A percentile compares a stretch with the other conserved stretches of the same genome.
Conservation (phyloP, 2,888 invertebrate species). For the Pecten maximus region DNA sequence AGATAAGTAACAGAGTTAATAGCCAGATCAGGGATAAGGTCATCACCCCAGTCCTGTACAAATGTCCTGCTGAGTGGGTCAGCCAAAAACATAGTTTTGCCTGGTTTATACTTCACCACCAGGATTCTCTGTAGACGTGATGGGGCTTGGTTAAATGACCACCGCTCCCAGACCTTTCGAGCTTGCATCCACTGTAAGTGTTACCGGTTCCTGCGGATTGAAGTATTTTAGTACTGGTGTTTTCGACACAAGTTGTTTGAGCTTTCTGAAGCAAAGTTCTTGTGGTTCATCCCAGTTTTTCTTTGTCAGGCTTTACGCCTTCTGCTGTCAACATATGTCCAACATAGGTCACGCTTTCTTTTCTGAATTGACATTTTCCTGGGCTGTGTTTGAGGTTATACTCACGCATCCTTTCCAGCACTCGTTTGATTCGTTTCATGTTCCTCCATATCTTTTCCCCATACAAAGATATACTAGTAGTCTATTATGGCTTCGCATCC, state of each 20-base stretch:
- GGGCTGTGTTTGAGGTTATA: slow-evolving; percentile 36
- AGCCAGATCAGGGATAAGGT: slow-evolving; percentile 42
- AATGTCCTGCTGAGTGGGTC: slow-evolving; percentile 53
- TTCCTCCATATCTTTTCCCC: slow-evolving; percentile 27
- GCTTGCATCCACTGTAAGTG: slow-evolving; percentile 52
- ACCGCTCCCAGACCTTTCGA: slow-evolving; percentile 52
- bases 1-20: slow-evolving; percentile 43
- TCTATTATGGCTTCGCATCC: slow-evolving; percentile 21
- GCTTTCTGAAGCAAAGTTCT: slow-evolving; percentile 55
- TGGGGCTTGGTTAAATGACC: slow-evolving; percentile 45
- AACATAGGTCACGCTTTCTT: slow-evolving; percentile 24
- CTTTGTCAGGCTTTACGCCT: slow-evolving; percentile 44
- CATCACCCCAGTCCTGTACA: slow-evolving; percentile 45
- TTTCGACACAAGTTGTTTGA: slow-evolving; percentile 53
- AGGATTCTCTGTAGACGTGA: slow-evolving; percentile 26
- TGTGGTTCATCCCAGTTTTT: slow-evolving; percentile 42
- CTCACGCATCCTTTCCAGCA: slow-evolving; percentile 17
- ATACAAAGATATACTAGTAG: slow-evolving; percentile 41
- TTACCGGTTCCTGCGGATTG: slow-evolving; percentile 48
- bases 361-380: slow-evolving; percentile 35
- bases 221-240: slow-evolving; percentile 59
- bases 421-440: slow-evolving; percentile 20
- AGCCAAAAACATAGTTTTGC: slow-evolving; percentile 53
- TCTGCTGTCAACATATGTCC: slow-evolving; percentile 1
- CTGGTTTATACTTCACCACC: slow-evolving; percentile 51